Evolutionary conservation across 2,113 vertebrate genomes (phyloP).

Genomic region (Calidris pugnax): DNA sequence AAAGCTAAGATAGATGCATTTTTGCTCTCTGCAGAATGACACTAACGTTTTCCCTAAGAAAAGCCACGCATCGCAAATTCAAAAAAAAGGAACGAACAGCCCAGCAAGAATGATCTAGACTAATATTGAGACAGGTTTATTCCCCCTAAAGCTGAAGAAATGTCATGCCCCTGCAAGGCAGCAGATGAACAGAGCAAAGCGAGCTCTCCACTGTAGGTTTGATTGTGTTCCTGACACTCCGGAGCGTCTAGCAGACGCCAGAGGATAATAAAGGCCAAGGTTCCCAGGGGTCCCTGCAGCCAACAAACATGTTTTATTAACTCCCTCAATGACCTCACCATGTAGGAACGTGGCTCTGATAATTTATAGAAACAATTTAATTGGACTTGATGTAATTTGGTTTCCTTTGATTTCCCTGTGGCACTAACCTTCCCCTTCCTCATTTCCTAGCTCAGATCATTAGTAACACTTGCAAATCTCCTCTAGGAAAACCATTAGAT

Average conservation of each 20-base stretch:
- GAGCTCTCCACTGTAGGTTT: neutral
- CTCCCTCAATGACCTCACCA: slow-evolving; percentile 58
- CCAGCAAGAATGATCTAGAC: neutral
- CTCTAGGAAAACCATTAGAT: slow-evolving; percentile 27
- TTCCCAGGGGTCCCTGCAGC: slow-evolving; percentile 58
- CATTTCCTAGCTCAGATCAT: slow-evolving; percentile 41
- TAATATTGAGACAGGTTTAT: neutral
- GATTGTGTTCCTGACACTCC: slow-evolving; percentile 44
- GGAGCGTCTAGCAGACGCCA: slow-evolving; percentile 53
- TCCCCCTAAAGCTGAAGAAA: neutral
- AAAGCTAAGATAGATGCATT: neutral
- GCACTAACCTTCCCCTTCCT: slow-evolving; percentile 55
- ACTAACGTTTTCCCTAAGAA: neutral
- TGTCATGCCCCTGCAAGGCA: neutral
- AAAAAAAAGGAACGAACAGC: neutral
- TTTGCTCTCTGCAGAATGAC: neutral
- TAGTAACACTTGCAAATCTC: slow-evolving; percentile 51
- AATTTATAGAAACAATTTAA: slow-evolving; percentile 69
- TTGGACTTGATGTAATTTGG: slow-evolving; percentile 67
- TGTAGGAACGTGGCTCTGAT: slow-evolving; percentile 57
- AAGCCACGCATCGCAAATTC: neutral
- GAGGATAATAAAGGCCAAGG: slow-evolving; percentile 63
- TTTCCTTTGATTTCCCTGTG: slow-evolving; percentile 65
- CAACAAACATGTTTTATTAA: slow-evolving; percentile 66
- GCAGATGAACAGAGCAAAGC: neutral